Base-by-base conservation (phyloP, 2,797 vertebrate genomes). In the Pogonophryne albipinna region DNA sequence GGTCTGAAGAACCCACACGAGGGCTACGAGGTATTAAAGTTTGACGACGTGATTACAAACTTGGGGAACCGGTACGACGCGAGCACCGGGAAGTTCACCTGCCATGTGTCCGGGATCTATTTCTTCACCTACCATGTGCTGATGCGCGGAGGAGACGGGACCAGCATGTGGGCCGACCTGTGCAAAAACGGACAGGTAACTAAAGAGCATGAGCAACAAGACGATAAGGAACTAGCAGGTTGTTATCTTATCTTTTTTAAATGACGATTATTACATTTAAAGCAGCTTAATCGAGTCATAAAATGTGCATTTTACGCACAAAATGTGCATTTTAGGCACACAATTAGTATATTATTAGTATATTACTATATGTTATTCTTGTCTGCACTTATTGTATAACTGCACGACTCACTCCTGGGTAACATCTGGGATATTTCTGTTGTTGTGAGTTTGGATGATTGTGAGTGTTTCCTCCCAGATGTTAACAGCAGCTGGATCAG, bases 101-200 rank as follows among this genome's bases (percentile, higher is more conserved):
- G 97, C 89, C 96, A 96, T 73, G 96, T 97, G 77, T 96, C 96
- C 66, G 98, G 97, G 83, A 98, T 97, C 89, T 99, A 98, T 87
- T 99, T 96, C 95, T 99, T 98, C 93, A 98, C 97, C 23, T 98
- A 98, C 84, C 97, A 98, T 86, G 95, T 98, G 85, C 91, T 99
- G 83, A 98, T 99, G 97, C 94, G 97, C 9, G 97, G 97, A 55
- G 98, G 98, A 34, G 98, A 99, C 83, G 98, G 98, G 20, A 98
- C 97, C 84, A 98, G 97, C 94, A 99, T 99, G 98, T 99, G 98
- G 98, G 98, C 98, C 11, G 98, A 99, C 84, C 96, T 99, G 90
- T 99, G 97, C 95, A 98, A 97, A 89, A 99, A 98, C 86, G 97
- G 98, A 74, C 98, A 98, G 97, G 97, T 97, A 92, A 38, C 34